Evolutionary conservation across 2,113 vertebrate genomes (phyloP), one percentile per base, ranked within the genome.

Genomic region (Trichomycterus rosablanca): DNA sequence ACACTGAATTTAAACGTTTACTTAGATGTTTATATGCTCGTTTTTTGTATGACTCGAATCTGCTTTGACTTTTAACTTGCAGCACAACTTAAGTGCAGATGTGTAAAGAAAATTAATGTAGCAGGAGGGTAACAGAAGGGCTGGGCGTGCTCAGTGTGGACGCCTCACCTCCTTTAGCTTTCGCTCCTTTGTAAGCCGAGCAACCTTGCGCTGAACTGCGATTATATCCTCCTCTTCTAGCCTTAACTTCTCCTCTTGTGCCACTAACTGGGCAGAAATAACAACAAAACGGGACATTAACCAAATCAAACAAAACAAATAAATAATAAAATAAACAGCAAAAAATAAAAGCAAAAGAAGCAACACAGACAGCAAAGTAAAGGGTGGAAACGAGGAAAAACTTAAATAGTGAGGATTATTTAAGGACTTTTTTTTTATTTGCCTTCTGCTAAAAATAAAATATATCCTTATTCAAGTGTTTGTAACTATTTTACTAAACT

Each of bases 221-320:
- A 92, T 92, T 88, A 88, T 90, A 91, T 93, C 91, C 86, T 98
- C 96, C 78, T 98, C 96, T 93, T 98, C 96, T 97, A 94, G 88
- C 90, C 90, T 97, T 87, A 98, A 94, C 90, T 92, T 92, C 92
- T 98, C 93, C 84, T 98, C 96, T 87, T 94, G 91, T 92, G 90
- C 91, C 89, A 92, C 93, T 95, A 98, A 94, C 96, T 98, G 91
- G 87, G 66, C 85, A 91, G 89, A 84, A 89, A 93, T 84, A 89
- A 90, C 89, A 89, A 89, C 90, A 89, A 88, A 88, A 83, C 79
- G 89, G 89, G 89, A 90, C 86, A 78, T 83, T 90, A 81, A 85
- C 89, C 90, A 64, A 72, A 68, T 24, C 77, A 42, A 74, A 78
- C 71, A 76, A 78, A 78, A 68, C 44, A 40, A 56, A 40, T 5